phyloP scores from a whole-genome alignment of 2,888 invertebrate genomes.

The Iphiclides podalirius region DNA sequence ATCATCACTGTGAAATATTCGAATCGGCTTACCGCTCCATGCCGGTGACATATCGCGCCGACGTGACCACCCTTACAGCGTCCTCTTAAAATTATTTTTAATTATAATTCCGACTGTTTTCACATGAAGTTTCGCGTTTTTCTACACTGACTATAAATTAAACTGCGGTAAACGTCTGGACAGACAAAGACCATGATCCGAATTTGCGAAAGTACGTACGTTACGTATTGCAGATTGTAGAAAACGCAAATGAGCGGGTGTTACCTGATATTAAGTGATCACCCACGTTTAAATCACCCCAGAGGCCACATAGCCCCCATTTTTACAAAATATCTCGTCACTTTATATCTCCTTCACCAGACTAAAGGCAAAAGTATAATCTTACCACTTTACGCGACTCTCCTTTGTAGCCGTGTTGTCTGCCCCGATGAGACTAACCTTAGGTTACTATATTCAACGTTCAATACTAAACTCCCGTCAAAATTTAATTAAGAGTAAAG shows the following conservation, averaged over 20 bases:
- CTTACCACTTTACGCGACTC: too few species aligned
- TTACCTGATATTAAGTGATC: too few species aligned
- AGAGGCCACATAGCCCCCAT: too few species aligned
- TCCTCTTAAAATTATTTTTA: slow-evolving; percentile 4
- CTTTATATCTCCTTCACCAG: too few species aligned
- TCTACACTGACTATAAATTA: neutral
- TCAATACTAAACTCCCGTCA: neutral
- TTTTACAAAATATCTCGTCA: too few species aligned
- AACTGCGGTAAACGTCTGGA: neutral
- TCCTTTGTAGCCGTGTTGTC: too few species aligned
- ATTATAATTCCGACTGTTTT: neutral
- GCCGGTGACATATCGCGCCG: neutral
- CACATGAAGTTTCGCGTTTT: neutral
- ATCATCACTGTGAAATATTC: slow-evolving; percentile 17
- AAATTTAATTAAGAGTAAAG: neutral
- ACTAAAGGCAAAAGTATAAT: too few species aligned
- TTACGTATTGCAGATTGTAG: too few species aligned
- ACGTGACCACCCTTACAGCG: slow-evolving; percentile 9
- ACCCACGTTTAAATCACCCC: too few species aligned
- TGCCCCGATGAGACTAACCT: too few species aligned
- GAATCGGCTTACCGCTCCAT: neutral
- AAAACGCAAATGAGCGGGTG: too few species aligned
- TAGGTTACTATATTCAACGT: too few species aligned
- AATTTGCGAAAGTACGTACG: neutral
- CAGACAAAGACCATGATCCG: neutral